These are phyloP conservation scores for Silurus glanis DNA, from an alignment of 2,113 vertebrate species.

Conservation along the genomic window DNA sequence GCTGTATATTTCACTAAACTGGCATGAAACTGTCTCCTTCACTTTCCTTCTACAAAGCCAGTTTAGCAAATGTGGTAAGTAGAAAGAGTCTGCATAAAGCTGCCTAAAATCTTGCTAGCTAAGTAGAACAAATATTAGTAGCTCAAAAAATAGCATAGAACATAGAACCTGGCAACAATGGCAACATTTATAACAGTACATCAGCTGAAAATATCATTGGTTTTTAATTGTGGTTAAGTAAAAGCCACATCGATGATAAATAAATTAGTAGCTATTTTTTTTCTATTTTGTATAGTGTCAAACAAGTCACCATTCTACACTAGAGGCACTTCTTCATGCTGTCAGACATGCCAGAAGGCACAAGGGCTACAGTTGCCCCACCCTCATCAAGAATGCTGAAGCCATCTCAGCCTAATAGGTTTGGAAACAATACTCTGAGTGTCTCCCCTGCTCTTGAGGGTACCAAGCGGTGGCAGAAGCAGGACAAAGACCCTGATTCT, in stretches of 20 bases:
- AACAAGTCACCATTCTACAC: background rate
- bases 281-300: background rate
- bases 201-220: background rate
- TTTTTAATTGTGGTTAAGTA: background rate
- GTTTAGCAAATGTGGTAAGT: background rate
- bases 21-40: background rate
- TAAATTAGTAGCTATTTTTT: background rate
- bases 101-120: background rate
- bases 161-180: background rate
- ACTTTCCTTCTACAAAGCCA: background rate
- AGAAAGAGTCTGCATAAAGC: background rate
- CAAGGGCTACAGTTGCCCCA: constrained; percentile 15
- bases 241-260: background rate
- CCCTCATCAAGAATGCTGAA: constrained; percentile 39
- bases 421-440: constrained; percentile 74
- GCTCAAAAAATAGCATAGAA: background rate
- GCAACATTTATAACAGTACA: background rate
- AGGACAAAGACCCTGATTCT: constrained; percentile 84
- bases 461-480: constrained; percentile 64
- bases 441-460: constrained; percentile 65
- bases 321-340: constrained; percentile 14
- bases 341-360: constrained; percentile 32
- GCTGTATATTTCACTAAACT: background rate
- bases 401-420: constrained; percentile 45
- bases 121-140: background rate